Conservation (phyloP, 2,113 vertebrate species). For the Apistogramma diplotaenia region DNA sequence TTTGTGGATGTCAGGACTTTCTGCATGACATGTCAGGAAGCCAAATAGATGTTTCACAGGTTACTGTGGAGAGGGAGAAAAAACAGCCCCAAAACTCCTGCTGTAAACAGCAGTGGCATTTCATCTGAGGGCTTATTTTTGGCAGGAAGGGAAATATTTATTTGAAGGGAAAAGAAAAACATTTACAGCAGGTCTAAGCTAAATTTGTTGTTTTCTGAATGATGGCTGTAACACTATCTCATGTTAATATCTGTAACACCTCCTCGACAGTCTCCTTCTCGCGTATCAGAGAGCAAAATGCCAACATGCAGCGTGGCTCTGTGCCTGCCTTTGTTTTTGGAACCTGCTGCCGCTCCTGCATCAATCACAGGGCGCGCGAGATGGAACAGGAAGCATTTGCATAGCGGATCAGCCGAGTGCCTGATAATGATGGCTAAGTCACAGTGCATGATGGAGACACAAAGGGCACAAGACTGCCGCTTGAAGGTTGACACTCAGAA, state of each 20-base stretch:
- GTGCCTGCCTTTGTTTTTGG: not conserved
- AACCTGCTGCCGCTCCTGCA: not conserved
- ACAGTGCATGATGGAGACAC: constrained; percentile 46
- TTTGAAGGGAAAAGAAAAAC: not conserved
- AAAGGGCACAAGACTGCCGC: constrained; percentile 44
- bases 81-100: not conserved
- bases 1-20: constrained; percentile 35
- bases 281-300: not conserved
- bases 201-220: not conserved
- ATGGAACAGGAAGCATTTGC: not conserved
- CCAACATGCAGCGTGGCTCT: not conserved
- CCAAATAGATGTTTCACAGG: constrained; percentile 45
- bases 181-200: not conserved
- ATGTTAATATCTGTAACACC: not conserved
- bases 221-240: not conserved
- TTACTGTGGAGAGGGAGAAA: not conserved
- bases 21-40: constrained; percentile 52
- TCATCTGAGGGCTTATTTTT: constrained; percentile 1
- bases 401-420: constrained; percentile 1
- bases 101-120: constrained; percentile 24
- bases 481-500: constrained; percentile 59
- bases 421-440: constrained; percentile 36
- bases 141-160: not conserved
- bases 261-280: not conserved
- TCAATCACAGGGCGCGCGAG: not conserved